Percentiles rank a stretch among this genome's conserved stretches.
These are phyloP conservation scores for Ciconia maguari DNA, from an alignment of 2,113 vertebrate genomes.

Conservation along the genomic window DNA sequence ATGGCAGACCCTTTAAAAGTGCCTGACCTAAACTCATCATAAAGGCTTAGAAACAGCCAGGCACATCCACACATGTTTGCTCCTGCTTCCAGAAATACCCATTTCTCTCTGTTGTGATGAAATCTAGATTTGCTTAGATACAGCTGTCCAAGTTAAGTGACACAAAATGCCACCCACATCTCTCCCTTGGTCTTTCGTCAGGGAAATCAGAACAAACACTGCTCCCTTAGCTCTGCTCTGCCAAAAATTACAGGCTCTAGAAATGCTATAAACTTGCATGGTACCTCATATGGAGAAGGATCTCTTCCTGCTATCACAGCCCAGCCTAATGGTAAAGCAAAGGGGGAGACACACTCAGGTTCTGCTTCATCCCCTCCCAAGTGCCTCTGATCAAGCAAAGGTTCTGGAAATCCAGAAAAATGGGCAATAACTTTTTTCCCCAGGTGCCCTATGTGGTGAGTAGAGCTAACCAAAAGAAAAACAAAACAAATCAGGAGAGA, in stretches of 20 bases:
- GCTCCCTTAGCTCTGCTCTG: neutral
- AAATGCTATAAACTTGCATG: neutral
- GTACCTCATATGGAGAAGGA: neutral
- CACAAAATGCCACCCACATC: neutral
- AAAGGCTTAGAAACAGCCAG: neutral
- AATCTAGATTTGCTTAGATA: neutral
- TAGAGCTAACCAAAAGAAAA: neutral
- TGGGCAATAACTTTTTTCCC: neutral
- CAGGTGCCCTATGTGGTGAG: neutral
- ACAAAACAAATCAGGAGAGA: constrained; percentile 18
- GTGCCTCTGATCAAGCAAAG: neutral
- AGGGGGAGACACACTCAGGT: neutral
- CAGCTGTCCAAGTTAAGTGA: neutral
- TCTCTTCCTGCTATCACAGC: neutral
- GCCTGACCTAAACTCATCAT: neutral
- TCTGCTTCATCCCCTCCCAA: neutral
- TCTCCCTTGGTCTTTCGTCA: neutral
- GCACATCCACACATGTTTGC: neutral
- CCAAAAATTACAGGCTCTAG: neutral
- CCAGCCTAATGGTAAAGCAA: neutral
- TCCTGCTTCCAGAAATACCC: neutral
- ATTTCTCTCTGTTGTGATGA: neutral
- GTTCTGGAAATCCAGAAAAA: neutral
- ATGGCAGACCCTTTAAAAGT: neutral
- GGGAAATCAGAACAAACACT: neutral